Base-by-base conservation (phyloP, 2,888 invertebrate species). In the Phortica okadai region DNA sequence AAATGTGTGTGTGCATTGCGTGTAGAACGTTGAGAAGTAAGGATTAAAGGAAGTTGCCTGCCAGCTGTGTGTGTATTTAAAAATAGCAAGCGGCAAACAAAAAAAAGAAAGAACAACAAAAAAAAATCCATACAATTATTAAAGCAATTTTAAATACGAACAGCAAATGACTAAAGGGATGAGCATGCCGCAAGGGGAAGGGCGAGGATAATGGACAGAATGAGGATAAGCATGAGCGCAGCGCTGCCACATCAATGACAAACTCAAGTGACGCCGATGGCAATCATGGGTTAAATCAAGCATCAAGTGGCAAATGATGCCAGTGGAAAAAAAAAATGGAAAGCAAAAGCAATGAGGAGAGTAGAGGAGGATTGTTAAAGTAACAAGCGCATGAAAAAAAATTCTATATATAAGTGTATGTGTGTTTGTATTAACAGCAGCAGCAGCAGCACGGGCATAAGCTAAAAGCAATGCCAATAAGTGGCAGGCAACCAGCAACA, bases 1-100 rank as follows among this genome's bases (percentile, higher is more conserved):
- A 84, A 85, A 83, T 81, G 82, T 82, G 82, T 82, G 82, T 79
- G 79, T 82, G 83, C 81, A 74, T 79, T 66, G 67, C 75, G 77
- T 41, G 77, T 42, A 66, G 7, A 42, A 66, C 14, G 33, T n/a
- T 42, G 44, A n/a, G n/a, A 14, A 41, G 66, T 66, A 66, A 66
- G 66, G 66, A 66, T 66, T 66, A 66, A 66, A 66, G 25, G 33
- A 33, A 33, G 33, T 33, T 56, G 56, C 56, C 16, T 14, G 56
- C 56, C 56, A 56, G 56, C 56, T 56, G 56, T 16, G n/a, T 33
- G 54, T 21, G 64, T 54, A 50, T 70, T 70, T 45, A 44, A 70
- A 70, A 70, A 70, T 50, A 50, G 21, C 11, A 11, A 1, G 16
- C 33, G 64, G 11, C 64, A 64, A 10, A n/a, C 2, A 79, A 75